A percentile compares a stretch with the other conserved stretches of the same genome.
Evolutionary conservation across 2,797 vertebrate species (phyloP).

Genomic region (Sternotherus odoratus): DNA sequence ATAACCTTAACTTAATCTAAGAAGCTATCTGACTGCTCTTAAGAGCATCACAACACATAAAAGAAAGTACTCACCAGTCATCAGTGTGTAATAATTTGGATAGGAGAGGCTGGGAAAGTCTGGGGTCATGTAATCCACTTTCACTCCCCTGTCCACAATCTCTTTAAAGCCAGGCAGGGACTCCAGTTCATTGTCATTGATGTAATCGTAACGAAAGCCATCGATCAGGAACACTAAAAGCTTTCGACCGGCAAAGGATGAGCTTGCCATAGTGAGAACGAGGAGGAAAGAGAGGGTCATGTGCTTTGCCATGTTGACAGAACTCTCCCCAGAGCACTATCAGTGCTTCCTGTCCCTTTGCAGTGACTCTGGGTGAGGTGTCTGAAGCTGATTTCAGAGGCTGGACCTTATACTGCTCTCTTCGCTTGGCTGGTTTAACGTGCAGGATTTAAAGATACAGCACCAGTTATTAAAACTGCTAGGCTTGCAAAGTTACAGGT

Average conservation of each 20-base stretch:
- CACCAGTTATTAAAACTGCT: background rate
- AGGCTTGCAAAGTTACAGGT: conserved; percentile 15
- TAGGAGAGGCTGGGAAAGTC: conserved; percentile 94
- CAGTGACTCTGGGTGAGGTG: background rate
- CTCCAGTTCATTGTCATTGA: conserved; percentile 83
- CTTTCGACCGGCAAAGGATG: conserved; percentile 74
- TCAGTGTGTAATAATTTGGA: conserved; percentile 94
- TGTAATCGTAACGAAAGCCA: conserved; percentile 92
- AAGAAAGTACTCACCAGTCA: conserved; percentile 88
- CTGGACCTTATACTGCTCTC: conserved; percentile 58
- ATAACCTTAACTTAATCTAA: background rate
- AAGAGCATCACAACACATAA: background rate
- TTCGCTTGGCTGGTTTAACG: conserved; percentile 49
- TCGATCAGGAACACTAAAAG: conserved; percentile 91
- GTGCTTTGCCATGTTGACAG: conserved; percentile 61
- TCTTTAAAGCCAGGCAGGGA: conserved; percentile 86
- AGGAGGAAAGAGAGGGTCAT: conserved; percentile 57
- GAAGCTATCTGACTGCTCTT: background rate
- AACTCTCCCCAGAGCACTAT: background rate
- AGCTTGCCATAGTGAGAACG: conserved; percentile 37
- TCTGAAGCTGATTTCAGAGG: conserved; percentile 57
- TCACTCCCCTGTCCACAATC: conserved; percentile 88
- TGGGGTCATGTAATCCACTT: conserved; percentile 92
- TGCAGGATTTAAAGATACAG: conserved; percentile 80
- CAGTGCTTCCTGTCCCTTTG: conserved; percentile 46